Conservation (phyloP, 2,888 invertebrate species). For the Unio pictorum region DNA sequence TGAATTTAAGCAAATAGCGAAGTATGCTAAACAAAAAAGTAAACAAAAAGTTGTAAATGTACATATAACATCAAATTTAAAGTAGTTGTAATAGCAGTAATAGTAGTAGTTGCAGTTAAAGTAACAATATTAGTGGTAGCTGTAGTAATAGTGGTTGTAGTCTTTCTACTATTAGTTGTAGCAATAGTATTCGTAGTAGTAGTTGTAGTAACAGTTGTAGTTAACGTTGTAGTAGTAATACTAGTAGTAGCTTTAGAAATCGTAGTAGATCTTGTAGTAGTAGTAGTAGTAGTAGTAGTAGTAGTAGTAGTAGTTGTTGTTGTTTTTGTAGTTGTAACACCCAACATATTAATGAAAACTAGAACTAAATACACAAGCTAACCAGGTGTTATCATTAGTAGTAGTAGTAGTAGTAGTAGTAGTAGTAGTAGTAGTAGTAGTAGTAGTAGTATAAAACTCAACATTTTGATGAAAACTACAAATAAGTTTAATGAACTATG, state of each 20-base stretch:
- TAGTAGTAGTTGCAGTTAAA: too few relatives aligned
- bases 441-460: not conserved
- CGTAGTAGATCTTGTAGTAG: constrained; percentile 1
- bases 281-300: constrained; percentile 3
- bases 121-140: not conserved
- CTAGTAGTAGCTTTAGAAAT: not conserved
- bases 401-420: not conserved
- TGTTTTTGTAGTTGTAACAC: not conserved
- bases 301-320: not conserved
- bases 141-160: not conserved
- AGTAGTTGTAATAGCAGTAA: constrained; percentile 1
- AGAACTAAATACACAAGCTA: not conserved
- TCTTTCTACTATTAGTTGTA: not conserved
- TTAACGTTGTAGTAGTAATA: not conserved
- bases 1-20: too few relatives aligned
- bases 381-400: not conserved
- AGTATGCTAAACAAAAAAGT: too few relatives aligned
- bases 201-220: not conserved
- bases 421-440: not conserved
- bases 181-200: not conserved
- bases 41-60: too few relatives aligned
- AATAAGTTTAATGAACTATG: too few relatives aligned
- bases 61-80: too few relatives aligned
- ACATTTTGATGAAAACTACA: too few relatives aligned
- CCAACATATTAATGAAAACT: not conserved